Percentiles rank a stretch among this genome's conserved stretches.
Conservation (phyloP, 2,888 invertebrate genomes). For the Ptychoptera albimana region DNA sequence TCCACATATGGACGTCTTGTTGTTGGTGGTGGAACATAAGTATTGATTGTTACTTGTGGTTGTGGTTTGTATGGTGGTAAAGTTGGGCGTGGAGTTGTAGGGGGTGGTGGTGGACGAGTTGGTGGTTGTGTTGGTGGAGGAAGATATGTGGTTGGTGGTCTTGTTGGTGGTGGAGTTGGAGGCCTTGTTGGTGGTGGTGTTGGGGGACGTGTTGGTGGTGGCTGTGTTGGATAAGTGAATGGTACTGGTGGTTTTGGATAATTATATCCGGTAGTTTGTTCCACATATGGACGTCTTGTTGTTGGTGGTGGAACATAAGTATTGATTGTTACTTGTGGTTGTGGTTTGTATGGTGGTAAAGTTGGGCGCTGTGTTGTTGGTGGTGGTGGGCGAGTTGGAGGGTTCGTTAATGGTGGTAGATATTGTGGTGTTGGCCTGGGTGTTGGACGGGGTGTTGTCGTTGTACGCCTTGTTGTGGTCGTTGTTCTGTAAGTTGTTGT, state of each 20-base stretch:
- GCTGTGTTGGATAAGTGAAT: too few relatives aligned
- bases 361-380: background rate
- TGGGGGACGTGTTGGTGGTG: slow-evolving; percentile 2
- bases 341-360: too few relatives aligned
- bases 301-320: too few relatives aligned
- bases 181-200: slow-evolving; percentile 4
- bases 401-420: slow-evolving; percentile 6
- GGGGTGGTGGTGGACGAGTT: slow-evolving; percentile 9
- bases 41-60: too few relatives aligned
- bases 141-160: slow-evolving; percentile 22
- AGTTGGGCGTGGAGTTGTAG: slow-evolving; percentile 2
- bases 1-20: too few relatives aligned
- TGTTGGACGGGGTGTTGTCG: slow-evolving; percentile 2
- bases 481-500: background rate
- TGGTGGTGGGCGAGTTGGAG: slow-evolving; percentile 5
- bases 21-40: too few relatives aligned
- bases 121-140: slow-evolving; percentile 14
- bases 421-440: slow-evolving; percentile 3
- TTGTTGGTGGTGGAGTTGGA: slow-evolving; percentile 2
- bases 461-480: slow-evolving; percentile 2
- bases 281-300: too few relatives aligned
- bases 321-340: too few relatives aligned
- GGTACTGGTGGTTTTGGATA: too few relatives aligned
- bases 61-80: background rate
- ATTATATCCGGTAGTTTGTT: too few relatives aligned